A percentile compares a stretch with the other conserved stretches of the same genome.
These are phyloP conservation scores for Drosophila antonietae DNA, from an alignment of 2,888 invertebrate species.

Conservation along the genomic window DNA sequence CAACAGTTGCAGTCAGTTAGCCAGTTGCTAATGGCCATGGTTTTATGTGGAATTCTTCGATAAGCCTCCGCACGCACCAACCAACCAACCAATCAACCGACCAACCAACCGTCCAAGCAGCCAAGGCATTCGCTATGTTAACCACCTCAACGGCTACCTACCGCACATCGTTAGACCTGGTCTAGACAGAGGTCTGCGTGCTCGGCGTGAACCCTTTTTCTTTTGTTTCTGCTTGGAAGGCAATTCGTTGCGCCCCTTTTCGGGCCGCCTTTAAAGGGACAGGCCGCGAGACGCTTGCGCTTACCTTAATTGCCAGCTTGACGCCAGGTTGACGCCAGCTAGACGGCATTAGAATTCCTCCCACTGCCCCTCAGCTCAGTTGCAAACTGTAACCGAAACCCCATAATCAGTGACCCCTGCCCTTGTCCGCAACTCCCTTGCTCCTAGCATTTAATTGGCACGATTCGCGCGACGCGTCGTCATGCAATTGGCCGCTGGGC, in stretches of 20 bases:
- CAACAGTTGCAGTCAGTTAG: slow-evolving; percentile 33
- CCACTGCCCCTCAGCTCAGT: slow-evolving; percentile 15
- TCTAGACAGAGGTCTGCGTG: slow-evolving; percentile 72
- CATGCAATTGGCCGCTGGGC: slow-evolving; percentile 70
- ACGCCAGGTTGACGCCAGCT: slow-evolving; percentile 71
- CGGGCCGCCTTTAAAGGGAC: slow-evolving; percentile 33
- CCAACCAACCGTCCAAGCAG: slow-evolving; percentile 41
- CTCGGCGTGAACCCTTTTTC: slow-evolving; percentile 68
- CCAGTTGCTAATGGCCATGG: slow-evolving; percentile 46
- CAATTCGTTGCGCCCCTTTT: slow-evolving; percentile 69
- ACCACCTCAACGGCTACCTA: slow-evolving; percentile 56
- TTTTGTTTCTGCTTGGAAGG: slow-evolving; percentile 15
- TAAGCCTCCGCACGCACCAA: slow-evolving; percentile 62
- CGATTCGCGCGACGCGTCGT: slow-evolving; percentile 63
- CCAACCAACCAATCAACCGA: slow-evolving; percentile 36
- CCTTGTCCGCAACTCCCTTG: background rate
- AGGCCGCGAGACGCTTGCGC: slow-evolving; percentile 54
- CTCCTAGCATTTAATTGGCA: slow-evolving; percentile 68
- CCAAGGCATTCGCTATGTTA: background rate
- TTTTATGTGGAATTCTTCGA: slow-evolving; percentile 72
- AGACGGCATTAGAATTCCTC: slow-evolving; percentile 55
- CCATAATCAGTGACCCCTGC: slow-evolving; percentile 62
- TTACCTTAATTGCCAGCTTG: slow-evolving; percentile 61
- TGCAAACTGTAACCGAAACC: slow-evolving; percentile 58
- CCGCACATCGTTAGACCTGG: slow-evolving; percentile 73